Conservation (phyloP, 2,113 vertebrate species). For the Numenius arquata region DNA sequence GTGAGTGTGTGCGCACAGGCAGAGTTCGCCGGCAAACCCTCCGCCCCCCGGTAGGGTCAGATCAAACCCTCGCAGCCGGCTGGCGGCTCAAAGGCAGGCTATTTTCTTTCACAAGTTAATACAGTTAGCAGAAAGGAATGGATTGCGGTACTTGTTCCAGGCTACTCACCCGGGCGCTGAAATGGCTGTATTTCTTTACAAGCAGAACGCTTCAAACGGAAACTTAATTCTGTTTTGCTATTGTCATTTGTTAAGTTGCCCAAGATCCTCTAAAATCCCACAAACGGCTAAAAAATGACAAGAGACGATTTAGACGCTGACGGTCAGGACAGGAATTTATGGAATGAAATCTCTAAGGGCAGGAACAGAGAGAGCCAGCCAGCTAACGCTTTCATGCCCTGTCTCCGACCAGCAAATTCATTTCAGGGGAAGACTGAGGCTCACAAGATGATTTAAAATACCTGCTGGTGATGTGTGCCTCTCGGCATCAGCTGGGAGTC, state of each 20-base stretch:
- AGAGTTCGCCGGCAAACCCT: background rate
- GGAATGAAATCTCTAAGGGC: constrained; percentile 64
- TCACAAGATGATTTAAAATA: background rate
- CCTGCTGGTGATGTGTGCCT: background rate
- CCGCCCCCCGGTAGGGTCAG: background rate
- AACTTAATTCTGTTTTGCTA: background rate
- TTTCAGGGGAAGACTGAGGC: background rate
- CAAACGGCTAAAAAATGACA: constrained; percentile 4
- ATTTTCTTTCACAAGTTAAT: background rate
- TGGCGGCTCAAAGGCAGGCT: background rate
- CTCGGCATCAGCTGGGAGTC: background rate
- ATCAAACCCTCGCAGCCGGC: background rate
- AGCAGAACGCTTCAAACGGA: background rate
- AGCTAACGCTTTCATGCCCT: constrained; percentile 51
- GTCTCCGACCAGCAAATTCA: background rate
- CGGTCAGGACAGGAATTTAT: constrained; percentile 57
- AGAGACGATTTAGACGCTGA: constrained; percentile 38
- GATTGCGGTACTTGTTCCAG: background rate
- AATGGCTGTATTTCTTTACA: background rate
- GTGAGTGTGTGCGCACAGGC: too few species aligned
- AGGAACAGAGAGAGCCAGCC: constrained; percentile 24
- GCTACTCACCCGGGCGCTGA: background rate
- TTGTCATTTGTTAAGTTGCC: background rate
- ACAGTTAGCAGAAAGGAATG: background rate
- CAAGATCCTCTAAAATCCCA: background rate